These are phyloP conservation scores for Scytalopus superciliaris DNA, from an alignment of 2,113 vertebrate genomes.

Conservation along the genomic window DNA sequence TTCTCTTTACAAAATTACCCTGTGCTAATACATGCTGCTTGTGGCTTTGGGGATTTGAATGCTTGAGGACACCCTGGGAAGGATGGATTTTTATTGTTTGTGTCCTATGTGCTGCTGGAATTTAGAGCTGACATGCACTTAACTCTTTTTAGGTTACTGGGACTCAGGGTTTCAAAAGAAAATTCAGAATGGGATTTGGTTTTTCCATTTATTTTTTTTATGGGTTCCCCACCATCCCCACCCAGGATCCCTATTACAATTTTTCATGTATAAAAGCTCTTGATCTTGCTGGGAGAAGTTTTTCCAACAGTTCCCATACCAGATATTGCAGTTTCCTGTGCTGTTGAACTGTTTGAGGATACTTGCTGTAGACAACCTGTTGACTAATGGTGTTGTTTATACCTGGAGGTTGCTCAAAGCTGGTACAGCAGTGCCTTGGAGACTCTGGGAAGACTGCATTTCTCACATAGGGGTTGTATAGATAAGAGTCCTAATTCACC, in stretches of 20 bases:
- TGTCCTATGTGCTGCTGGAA: neutral
- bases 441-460: neutral
- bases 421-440: neutral
- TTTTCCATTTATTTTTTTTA: neutral
- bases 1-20: neutral
- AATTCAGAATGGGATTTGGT: rapidly evolving
- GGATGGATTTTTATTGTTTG: neutral
- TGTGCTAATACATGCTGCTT: neutral
- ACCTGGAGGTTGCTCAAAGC: neutral
- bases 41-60: neutral
- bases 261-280: neutral
- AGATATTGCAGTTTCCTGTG: neutral
- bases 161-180: neutral
- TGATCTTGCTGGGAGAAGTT: rapidly evolving
- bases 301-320: neutral
- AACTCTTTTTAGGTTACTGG: neutral
- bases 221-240: neutral
- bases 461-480: neutral
- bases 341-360: neutral
- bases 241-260: rapidly evolving
- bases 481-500: neutral
- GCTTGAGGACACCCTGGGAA: neutral
- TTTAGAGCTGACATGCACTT: neutral
- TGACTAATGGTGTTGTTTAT: neutral
- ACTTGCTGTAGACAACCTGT: neutral